A percentile compares a stretch with the other conserved stretches of the same genome.
Conservation (phyloP, 2,797 vertebrate genomes). For the Sebastes glaucus region DNA sequence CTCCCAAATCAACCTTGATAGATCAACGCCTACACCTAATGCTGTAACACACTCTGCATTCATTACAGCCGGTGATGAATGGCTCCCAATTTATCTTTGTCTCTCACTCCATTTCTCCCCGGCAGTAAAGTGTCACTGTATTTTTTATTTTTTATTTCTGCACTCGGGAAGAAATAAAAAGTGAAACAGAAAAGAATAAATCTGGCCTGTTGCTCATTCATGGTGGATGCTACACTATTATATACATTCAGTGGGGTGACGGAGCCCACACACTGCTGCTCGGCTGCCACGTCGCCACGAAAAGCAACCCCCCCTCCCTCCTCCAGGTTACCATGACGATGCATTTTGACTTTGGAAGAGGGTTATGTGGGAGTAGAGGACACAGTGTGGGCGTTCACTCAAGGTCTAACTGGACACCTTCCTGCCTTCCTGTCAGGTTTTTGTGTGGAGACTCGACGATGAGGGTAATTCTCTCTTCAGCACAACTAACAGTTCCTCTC, state of each 20-base stretch:
- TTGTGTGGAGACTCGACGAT: neutral
- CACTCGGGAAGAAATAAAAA: neutral
- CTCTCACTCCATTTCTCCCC: neutral
- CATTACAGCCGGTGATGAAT: neutral
- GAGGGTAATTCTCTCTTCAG: conserved; percentile 51
- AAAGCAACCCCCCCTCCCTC: neutral
- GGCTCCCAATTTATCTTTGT: neutral
- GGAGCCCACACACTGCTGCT: conserved; percentile 5
- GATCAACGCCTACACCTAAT: neutral
- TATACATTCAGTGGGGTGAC: neutral
- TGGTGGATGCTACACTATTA: neutral
- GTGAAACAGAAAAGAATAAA: neutral
- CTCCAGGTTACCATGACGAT: conserved; percentile 60
- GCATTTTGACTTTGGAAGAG: conserved; percentile 1
- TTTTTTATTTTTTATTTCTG: neutral
- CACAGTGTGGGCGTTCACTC: neutral
- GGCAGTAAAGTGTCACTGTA: neutral
- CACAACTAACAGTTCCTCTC: conserved; percentile 1
- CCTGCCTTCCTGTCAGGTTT: conserved; percentile 3
- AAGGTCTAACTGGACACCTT: conserved; percentile 22
- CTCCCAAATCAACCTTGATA: neutral
- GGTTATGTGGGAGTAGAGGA: conserved; percentile 5
- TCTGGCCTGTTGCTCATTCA: neutral
- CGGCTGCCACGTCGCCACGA: conserved; percentile 10
- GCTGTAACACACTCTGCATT: neutral